phyloP scores from a whole-genome alignment of 2,888 invertebrate species.

The Dysmachus trigonus region DNA sequence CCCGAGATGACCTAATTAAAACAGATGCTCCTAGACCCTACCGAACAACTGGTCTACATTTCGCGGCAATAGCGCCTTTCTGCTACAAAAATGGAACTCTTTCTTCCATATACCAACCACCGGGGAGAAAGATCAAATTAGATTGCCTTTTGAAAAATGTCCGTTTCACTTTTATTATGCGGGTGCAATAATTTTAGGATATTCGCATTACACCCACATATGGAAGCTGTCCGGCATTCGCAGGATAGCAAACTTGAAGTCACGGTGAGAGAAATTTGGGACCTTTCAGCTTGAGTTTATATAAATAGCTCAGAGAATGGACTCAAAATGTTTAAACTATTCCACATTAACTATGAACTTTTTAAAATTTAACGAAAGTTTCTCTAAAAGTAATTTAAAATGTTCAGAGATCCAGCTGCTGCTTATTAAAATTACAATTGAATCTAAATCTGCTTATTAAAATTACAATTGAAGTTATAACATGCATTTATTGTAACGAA shows the following conservation, averaged over 20 bases:
- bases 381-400: no score
- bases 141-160: not conserved
- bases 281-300: not conserved
- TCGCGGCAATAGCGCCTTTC: not conserved
- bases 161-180: not conserved
- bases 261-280: not conserved
- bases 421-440: no score
- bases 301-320: not conserved
- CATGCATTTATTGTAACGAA: no score
- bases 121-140: not conserved
- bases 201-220: constrained; percentile 24
- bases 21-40: not conserved
- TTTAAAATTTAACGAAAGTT: no score
- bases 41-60: not conserved
- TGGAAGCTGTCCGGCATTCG: not conserved
- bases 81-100: constrained; percentile 1
- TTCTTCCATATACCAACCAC: not conserved
- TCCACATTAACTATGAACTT: no score
- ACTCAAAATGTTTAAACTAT: no score
- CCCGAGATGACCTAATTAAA: constrained; percentile 1
- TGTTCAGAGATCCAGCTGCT: no score
- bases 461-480: no score
- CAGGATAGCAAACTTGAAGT: not conserved
- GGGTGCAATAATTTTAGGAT: not conserved
- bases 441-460: no score